These are phyloP conservation scores for Saguinus midas DNA, from an alignment of 2,113 vertebrate species.

Conservation along the genomic window DNA sequence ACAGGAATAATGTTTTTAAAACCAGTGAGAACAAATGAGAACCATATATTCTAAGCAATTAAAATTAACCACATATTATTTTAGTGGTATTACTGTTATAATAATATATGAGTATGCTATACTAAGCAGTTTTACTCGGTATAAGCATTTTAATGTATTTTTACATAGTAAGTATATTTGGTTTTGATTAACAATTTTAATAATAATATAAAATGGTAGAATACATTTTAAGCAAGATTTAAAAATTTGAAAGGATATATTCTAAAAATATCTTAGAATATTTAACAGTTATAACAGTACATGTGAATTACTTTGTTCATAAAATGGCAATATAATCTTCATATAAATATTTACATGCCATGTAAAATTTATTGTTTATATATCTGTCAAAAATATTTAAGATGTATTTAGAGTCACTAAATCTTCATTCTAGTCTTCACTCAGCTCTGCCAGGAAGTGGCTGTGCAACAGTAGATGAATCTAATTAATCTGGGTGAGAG, in stretches of 20 bases:
- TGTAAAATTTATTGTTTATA: not conserved
- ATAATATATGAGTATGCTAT: not conserved
- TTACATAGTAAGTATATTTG: not conserved
- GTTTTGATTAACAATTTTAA: conserved; percentile 51
- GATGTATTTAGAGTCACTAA: not conserved
- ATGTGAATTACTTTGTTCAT: not conserved
- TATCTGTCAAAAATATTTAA: not conserved
- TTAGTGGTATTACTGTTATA: conserved; percentile 45
- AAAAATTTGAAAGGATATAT: conserved; percentile 33
- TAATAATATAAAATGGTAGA: not conserved
- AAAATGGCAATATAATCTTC: not conserved
- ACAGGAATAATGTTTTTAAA: conserved; percentile 40
- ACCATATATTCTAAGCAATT: conserved; percentile 55
- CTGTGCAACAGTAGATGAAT: not conserved
- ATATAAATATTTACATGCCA: not conserved
- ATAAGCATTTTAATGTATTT: conserved; percentile 30
- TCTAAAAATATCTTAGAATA: conserved; percentile 35
- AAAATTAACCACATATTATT: conserved; percentile 44
- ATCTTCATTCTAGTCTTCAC: not conserved
- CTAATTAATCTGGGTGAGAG: not conserved
- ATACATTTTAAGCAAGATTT: conserved; percentile 33
- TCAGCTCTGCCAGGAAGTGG: not conserved
- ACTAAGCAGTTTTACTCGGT: not conserved
- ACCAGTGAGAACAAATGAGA: conserved; percentile 43
- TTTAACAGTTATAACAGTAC: conserved; percentile 12